A percentile compares a stretch with the other conserved stretches of the same genome.
phyloP scores from a whole-genome alignment of 1,140 invertebrate species.

The Lucilia sericata region DNA sequence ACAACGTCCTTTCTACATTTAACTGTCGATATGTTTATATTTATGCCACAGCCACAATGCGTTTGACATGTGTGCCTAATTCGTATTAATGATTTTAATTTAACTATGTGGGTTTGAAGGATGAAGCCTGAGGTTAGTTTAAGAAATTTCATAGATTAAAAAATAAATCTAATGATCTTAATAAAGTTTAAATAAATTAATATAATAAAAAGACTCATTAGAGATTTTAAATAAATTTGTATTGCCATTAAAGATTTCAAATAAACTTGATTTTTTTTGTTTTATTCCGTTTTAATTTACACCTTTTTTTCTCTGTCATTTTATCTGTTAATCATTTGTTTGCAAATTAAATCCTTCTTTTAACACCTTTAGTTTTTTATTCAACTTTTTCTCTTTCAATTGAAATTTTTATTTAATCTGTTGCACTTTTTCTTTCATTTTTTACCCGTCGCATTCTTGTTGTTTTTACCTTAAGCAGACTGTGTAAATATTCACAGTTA shows the following conservation, averaged over 20 bases:
- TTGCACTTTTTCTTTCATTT: constrained; percentile 4
- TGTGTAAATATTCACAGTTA: background rate
- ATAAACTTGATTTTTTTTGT: background rate
- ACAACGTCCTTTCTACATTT: too few relatives aligned
- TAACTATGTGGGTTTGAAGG: background rate
- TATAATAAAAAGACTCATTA: too few relatives aligned
- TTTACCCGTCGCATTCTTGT: background rate
- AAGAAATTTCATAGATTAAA: background rate
- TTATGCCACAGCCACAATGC: background rate
- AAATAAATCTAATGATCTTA: background rate
- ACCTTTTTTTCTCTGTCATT: background rate
- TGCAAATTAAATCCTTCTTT: constrained; percentile 26
- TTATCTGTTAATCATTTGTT: constrained; percentile 27
- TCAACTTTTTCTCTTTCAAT: background rate
- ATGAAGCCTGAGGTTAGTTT: background rate
- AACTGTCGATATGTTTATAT: background rate
- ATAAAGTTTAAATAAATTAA: background rate
- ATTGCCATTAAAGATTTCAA: background rate
- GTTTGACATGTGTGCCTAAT: constrained; percentile 18
- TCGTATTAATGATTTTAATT: constrained; percentile 24
- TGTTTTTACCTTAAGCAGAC: constrained; percentile 8
- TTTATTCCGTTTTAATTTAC: background rate
- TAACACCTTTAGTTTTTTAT: background rate
- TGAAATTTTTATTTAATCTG: constrained; percentile 24
- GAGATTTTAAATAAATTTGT: too few relatives aligned